A percentile compares a stretch with the other conserved stretches of the same genome.
phyloP scores from a whole-genome alignment of 1,140 invertebrate species.

The Drosophila jambulina region DNA sequence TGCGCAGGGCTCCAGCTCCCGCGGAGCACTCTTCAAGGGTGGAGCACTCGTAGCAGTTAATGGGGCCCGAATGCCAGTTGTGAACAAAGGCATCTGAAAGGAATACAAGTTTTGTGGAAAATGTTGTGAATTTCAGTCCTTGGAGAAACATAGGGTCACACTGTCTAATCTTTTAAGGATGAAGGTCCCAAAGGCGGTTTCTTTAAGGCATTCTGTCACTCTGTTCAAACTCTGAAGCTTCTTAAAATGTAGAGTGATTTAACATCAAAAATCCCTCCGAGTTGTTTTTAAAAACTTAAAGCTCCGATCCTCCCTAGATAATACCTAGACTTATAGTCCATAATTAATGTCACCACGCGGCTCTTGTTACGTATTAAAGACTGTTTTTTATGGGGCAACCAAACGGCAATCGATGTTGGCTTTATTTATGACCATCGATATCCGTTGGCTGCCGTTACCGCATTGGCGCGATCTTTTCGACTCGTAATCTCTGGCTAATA shows the following conservation, averaged over 20 bases:
- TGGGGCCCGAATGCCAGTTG: slow-evolving; percentile 68
- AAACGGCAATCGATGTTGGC: slow-evolving; percentile 43
- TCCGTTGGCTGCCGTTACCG: slow-evolving; percentile 31
- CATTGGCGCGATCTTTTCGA: slow-evolving; percentile 28
- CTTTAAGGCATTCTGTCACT: background rate
- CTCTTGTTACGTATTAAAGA: slow-evolving; percentile 32
- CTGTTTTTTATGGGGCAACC: slow-evolving; percentile 21
- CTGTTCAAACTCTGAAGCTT: background rate
- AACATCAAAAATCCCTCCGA: background rate
- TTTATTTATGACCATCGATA: slow-evolving; percentile 57
- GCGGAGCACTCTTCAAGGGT: slow-evolving; percentile 45
- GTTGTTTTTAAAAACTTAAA: background rate
- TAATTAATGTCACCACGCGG: slow-evolving; percentile 15
- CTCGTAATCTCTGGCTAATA: slow-evolving; percentile 27
- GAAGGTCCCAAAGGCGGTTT: too few relatives aligned
- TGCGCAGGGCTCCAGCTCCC: slow-evolving; percentile 43
- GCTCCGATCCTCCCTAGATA: background rate
- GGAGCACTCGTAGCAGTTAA: slow-evolving; percentile 70
- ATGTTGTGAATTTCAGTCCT: background rate
- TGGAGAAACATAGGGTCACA: background rate
- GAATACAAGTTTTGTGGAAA: background rate
- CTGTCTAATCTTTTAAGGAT: background rate
- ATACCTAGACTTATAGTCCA: background rate
- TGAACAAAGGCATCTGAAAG: slow-evolving; percentile 56
- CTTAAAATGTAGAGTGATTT: background rate